Evolutionary conservation across 2,888 invertebrate species (phyloP).

Genomic region (Melikaiella ostensackeni): DNA sequence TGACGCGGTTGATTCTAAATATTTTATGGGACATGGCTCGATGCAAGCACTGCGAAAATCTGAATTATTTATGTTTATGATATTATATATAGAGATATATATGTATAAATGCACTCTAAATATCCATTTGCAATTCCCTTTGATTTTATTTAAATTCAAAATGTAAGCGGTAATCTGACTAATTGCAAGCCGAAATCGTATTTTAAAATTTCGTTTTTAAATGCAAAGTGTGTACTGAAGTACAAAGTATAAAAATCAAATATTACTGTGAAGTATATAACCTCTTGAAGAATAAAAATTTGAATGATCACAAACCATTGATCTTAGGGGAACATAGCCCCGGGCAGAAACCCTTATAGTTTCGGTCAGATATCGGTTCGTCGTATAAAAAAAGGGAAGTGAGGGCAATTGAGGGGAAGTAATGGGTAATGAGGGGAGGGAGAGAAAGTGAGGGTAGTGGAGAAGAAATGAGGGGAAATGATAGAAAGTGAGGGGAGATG

Average conservation of each 20-base stretch:
- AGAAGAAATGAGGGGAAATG: no score
- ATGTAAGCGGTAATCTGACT: not conserved
- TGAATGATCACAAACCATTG: no score
- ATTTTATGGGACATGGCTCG: constrained; percentile 46
- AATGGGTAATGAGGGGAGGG: no score
- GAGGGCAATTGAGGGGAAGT: no score
- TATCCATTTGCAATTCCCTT: not conserved
- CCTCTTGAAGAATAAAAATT: no score
- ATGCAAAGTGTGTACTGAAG: not conserved
- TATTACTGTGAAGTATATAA: not conserved
- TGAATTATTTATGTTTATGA: constrained; percentile 38
- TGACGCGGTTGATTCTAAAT: constrained; percentile 56
- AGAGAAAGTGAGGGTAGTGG: no score
- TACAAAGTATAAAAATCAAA: not conserved
- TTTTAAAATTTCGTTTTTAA: not conserved
- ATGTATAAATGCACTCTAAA: constrained; percentile 7
- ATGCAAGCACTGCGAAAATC: constrained; percentile 6
- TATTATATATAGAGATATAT: not conserved
- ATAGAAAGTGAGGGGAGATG: no score
- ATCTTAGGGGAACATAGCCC: no score
- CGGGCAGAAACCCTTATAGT: no score
- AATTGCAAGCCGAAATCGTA: not conserved
- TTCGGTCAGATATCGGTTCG: no score
- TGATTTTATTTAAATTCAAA: not conserved
- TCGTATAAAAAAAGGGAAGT: no score